phyloP scores from a whole-genome alignment of 1,140 invertebrate species.

The Pentalonia nigronervosa region DNA sequence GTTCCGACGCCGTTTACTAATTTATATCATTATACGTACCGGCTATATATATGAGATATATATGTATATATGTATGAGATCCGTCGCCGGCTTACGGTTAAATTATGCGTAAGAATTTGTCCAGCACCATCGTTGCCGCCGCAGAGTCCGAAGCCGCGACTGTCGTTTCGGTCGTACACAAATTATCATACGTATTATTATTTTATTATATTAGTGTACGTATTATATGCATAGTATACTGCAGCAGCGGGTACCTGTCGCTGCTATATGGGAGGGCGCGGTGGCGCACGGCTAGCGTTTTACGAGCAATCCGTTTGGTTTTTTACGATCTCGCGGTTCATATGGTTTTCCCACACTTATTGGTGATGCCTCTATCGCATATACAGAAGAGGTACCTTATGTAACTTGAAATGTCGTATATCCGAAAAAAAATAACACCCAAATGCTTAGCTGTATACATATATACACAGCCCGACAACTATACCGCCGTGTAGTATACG shows the following conservation, averaged over 20 bases:
- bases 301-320: background rate
- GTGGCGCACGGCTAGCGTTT: background rate
- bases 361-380: no score
- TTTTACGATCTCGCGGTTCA: background rate
- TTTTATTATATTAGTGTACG: no score
- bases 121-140: no score
- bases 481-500: no score
- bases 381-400: no score
- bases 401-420: no score
- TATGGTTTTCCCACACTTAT: background rate
- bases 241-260: no score
- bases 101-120: constrained; percentile 12
- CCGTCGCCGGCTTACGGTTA: background rate
- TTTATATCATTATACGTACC: background rate
- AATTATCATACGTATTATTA: background rate
- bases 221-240: no score
- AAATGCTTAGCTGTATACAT: no score
- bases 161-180: background rate
- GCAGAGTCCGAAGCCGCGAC: background rate
- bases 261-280: background rate
- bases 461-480: no score
- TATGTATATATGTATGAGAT: background rate
- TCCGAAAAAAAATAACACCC: no score
- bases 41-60: background rate
- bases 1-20: background rate